Evolutionary conservation across 2,888 invertebrate genomes (phyloP).

Genomic region (Scrobipalpa costella): DNA sequence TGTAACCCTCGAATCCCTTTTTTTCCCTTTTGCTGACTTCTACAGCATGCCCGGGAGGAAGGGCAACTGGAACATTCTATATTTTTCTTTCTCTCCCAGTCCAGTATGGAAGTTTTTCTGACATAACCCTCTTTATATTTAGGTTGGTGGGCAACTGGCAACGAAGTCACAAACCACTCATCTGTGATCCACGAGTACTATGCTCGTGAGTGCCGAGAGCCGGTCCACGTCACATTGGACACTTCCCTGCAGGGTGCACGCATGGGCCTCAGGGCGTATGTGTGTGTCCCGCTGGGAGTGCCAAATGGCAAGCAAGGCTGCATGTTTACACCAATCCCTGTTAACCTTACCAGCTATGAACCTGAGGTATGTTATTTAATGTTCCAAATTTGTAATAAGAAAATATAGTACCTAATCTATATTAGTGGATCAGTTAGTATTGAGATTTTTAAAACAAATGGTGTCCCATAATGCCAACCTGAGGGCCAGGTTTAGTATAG

Average conservation of each 20-base stretch:
- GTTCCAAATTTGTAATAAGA: background rate
- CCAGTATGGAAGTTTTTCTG: too few species aligned
- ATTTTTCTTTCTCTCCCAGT: too few species aligned
- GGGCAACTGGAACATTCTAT: too few species aligned
- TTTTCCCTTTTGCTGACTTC: too few species aligned
- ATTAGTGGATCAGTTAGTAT: too few species aligned
- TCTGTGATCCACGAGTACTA: constrained; percentile 99
- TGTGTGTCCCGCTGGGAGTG: constrained; percentile 95
- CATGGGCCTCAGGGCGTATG: constrained; percentile 97
- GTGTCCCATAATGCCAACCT: too few species aligned
- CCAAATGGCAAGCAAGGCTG: constrained; percentile 96
- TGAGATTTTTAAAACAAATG: too few species aligned
- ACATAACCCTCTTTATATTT: background rate
- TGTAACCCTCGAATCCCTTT: too few species aligned
- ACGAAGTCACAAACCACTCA: constrained; percentile 98
- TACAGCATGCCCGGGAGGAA: too few species aligned
- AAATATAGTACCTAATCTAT: background rate
- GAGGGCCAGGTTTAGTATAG: too few species aligned
- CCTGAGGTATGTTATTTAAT: constrained; percentile 85
- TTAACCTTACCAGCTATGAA: constrained; percentile 93
- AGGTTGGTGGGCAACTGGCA: constrained; percentile 99
- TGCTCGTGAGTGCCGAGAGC: constrained; percentile 95
- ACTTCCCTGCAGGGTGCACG: constrained; percentile 92
- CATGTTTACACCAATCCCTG: constrained; percentile 98
- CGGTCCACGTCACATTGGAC: constrained; percentile 97